Evolutionary conservation across 2,888 invertebrate species (phyloP), one percentile per base, ranked within the genome.

Genomic region (Chydorus sphaericus): DNA sequence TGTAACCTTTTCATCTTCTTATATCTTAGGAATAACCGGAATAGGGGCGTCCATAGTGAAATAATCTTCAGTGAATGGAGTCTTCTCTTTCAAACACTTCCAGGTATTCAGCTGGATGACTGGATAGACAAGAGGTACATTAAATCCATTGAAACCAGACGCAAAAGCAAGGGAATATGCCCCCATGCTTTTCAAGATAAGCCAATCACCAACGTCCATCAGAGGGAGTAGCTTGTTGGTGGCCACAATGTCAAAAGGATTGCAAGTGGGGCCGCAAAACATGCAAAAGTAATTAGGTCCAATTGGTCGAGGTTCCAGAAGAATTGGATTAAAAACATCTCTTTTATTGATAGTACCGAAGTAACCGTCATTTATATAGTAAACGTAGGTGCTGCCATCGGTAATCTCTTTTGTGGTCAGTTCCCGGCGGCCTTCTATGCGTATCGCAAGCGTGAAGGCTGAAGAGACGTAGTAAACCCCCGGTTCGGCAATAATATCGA

Each of bases 281-380:
- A 82, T 85, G 64, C 80, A 80, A 23, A 73, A 69, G 52, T 72
- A 69, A 18, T 54, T 54, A 26, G 58, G 57, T 31, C 14, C 37
- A 30, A n/a, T n/a, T 30, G 49, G 48, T 8, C 48, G 48, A 8
- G 38, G 30, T 23, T 56, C 49, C 31, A 55, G 75, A 11, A 89
- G 73, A 29, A 84, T 82, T 58, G 77, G 68, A 3, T 89, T 83
- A 8, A 90, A 85, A 36, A 77, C 76, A 64, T 88, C 86, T 63
- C 94, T 78, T 73, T 92, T 93, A 75, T 97, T 97, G 78, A 98
- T 98, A 57, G 93, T 93, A 57, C 97, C 96, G 71, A 97, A 98
- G 58, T 98, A 92, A 6, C 98, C 97, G 71, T 98, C 97, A 72
- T 97, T 97, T 66, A 98, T 84, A 75, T 93, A 97, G 72, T 97